phyloP scores from a whole-genome alignment of 2,113 vertebrate genomes.

The Coracopsis vasa region DNA sequence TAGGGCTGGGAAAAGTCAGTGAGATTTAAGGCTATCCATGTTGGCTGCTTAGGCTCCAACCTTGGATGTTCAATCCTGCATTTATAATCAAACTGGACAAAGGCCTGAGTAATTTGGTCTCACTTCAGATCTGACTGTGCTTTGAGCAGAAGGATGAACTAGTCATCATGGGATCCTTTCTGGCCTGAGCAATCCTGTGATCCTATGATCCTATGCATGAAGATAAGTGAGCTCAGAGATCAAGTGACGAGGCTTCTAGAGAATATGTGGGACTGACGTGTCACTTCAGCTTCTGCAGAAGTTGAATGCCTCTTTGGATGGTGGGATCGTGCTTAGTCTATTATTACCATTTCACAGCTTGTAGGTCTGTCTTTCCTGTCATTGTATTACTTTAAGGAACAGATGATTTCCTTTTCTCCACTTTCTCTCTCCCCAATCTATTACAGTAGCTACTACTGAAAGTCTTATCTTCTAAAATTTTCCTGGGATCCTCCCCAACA shows the following conservation, averaged over 20 bases:
- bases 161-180: background rate
- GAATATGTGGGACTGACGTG: background rate
- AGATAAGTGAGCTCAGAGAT: background rate
- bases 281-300: background rate
- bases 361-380: background rate
- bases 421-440: background rate
- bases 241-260: background rate
- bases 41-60: background rate
- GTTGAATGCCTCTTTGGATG: background rate
- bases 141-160: background rate
- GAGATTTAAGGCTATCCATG: background rate
- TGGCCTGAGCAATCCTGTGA: background rate
- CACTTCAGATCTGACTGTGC: background rate
- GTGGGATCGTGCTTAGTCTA: background rate
- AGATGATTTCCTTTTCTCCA: background rate
- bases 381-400: background rate
- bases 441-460: background rate
- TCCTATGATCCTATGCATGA: background rate
- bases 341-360: background rate
- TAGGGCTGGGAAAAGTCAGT: background rate
- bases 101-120: background rate
- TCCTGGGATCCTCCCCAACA: background rate
- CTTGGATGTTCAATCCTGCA: background rate
- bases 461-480: background rate
- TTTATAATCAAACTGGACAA: background rate